Evolutionary conservation across 2,797 vertebrate genomes (phyloP), one percentile per base, ranked within the genome.

Genomic region (Siniperca undulata): DNA sequence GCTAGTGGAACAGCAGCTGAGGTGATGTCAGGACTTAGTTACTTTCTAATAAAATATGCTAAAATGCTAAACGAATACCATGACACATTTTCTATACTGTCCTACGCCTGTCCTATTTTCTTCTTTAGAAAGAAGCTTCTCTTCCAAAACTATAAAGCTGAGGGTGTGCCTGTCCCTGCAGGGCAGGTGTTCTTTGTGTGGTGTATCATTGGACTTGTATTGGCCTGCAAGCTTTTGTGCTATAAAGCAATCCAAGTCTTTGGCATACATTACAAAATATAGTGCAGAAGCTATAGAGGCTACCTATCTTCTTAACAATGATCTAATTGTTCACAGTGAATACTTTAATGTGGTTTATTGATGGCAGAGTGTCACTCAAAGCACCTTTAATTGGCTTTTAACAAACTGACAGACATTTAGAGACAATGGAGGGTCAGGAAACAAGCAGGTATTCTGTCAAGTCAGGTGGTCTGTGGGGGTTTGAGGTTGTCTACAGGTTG

Each of bases 391-490:
- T 11, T 58, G 38, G 38, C 40, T 71, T 42, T 58, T 34, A 59
- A 46, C 6, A 71, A 46, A 36, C 19, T 17, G 55, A 58, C 10
- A 46, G 17, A 36, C 42, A 60, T 34, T 75, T 42, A 44, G 24
- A 72, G 61, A 70, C 68, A 55, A 10, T 42, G 50, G 46, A 40
- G 16, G 62, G 34, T 74, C 42, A 71, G 69, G 53, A 27, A 58
- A 52, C 65, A 82, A 74, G 66, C 77, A 81, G 80, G 69, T 67
- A 22, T 24, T 56, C 46, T 42, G 42, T 76, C 50, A 65, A 30
- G 50, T 65, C 40, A 73, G 50, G 38, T 27, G 46, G 16, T 70
- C 19, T 87, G 52, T 48, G 60, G 64, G 52, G 52, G 59, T 44
- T 53, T 64, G 56, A 52, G 70, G 50, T 72, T 27, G 22, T 58